Base-by-base conservation (phyloP, 2,113 vertebrate species). In the Chloroceryle aenea region DNA sequence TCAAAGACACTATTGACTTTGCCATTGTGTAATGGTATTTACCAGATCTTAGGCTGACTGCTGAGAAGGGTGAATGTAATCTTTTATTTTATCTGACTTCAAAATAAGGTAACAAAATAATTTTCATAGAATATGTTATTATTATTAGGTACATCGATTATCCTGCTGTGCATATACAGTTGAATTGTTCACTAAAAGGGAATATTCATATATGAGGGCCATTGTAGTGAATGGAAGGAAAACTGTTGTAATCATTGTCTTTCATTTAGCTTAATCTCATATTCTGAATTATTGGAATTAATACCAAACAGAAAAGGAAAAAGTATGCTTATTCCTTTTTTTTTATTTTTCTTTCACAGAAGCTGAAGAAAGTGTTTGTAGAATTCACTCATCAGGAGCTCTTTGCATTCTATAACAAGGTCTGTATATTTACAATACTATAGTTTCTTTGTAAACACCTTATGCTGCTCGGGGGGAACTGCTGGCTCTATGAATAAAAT, bases 401-500 rank as follows among this genome's bases (percentile, higher is more conserved):
- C 71, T 98, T 99, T 96, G 98, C 99, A 59, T 99, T 99, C 98
- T 99, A 99, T 97, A 99, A 99, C 97, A 99, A 99, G 99, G 99
- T 99, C 66, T 94, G 97, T 98, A 78, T 63, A 84, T 97, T 91
- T 97, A 91, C 40, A 87, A 72, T 89, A 92, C 88, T 95, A 30
- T 92, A 62, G 8, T 89, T 95, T 69, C 64, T 90, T 95, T 95
- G 80, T 97, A 94, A 97, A 97, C 50, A 96, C 86, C 76, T 96
- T 95, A 58, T 94, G 82, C 90, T 95, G 62, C 95, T 96, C 74
- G 93, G 89, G 78, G 67, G 71, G 95, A 96, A 92, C 12, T 36
- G 50, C 78, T 95, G 68, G 36, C 18, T 80, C 14, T 76, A 61
- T 94, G 61, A 97, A 95, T 89, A 91, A 85, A 94, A 79, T 86